Evolutionary conservation across 2,113 vertebrate species (phyloP).

Genomic region (Artemisiospiza belli): DNA sequence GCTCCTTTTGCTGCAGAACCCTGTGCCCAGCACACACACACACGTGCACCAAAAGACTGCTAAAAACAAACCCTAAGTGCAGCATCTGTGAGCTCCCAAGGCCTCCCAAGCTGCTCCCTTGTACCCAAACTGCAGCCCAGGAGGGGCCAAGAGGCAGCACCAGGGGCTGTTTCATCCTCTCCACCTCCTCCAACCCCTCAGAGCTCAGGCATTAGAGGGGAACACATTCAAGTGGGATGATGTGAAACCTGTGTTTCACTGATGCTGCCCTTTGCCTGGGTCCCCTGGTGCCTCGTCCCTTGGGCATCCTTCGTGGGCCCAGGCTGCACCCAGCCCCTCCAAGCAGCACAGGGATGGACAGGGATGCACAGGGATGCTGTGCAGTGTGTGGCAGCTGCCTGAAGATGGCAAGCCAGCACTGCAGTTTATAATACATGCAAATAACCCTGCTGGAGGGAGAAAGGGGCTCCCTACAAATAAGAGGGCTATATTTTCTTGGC

Average conservation of each 20-base stretch:
- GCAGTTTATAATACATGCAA: conserved; percentile 47
- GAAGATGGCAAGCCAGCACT: conserved; percentile 73
- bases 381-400: conserved; percentile 61
- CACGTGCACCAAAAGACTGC: accelerated
- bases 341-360: background rate
- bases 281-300: background rate
- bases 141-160: background rate
- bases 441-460: background rate
- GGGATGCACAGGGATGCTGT: background rate
- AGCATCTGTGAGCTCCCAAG: background rate
- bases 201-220: background rate
- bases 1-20: background rate
- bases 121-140: background rate
- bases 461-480: conserved; percentile 32
- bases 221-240: background rate
- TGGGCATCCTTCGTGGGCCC: background rate
- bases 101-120: no score
- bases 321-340: background rate
- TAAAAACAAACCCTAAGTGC: background rate
- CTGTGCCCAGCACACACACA: background rate
- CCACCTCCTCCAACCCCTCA: background rate
- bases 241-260: background rate
- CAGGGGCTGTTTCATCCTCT: background rate
- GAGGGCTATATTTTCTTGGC: conserved; percentile 23
- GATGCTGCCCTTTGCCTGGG: background rate